These are phyloP conservation scores for Leucosticte australis DNA, from an alignment of 2,113 vertebrate species.

Conservation along the genomic window DNA sequence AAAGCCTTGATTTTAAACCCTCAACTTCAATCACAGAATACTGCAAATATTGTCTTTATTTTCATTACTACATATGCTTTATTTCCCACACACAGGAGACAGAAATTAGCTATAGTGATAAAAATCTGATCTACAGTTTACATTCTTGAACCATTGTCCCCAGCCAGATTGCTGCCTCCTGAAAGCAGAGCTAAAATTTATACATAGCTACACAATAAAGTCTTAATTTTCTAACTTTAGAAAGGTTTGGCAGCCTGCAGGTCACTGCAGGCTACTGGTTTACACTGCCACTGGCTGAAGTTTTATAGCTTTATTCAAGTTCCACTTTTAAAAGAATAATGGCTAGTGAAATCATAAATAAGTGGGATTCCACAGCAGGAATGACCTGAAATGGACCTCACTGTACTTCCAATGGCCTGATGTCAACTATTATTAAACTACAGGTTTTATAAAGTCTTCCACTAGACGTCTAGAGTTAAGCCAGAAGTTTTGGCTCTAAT, in stretches of 20 bases:
- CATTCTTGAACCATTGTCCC: background rate
- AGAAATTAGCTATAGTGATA: background rate
- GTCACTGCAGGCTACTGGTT: background rate
- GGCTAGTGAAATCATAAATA: background rate
- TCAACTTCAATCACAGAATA: background rate
- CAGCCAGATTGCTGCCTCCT: background rate
- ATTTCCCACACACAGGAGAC: background rate
- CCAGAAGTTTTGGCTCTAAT: conserved; percentile 83
- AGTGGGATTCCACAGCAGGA: background rate
- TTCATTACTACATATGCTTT: background rate
- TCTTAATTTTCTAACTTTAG: background rate
- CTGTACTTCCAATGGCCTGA: conserved; percentile 64
- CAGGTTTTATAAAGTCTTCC: conserved; percentile 73
- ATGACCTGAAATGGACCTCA: conserved; percentile 68
- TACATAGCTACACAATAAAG: background rate
- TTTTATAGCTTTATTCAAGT: background rate
- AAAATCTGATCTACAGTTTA: background rate
- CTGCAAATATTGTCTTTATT: background rate
- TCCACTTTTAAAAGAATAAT: background rate
- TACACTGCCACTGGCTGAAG: background rate
- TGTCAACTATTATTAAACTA: conserved; percentile 77
- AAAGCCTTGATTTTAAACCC: background rate
- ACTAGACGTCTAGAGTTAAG: conserved; percentile 81
- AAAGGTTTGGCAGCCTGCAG: background rate
- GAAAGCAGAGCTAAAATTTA: background rate